Evolutionary conservation across 2,797 vertebrate species (phyloP).

Genomic region (Acanthurus tractus): DNA sequence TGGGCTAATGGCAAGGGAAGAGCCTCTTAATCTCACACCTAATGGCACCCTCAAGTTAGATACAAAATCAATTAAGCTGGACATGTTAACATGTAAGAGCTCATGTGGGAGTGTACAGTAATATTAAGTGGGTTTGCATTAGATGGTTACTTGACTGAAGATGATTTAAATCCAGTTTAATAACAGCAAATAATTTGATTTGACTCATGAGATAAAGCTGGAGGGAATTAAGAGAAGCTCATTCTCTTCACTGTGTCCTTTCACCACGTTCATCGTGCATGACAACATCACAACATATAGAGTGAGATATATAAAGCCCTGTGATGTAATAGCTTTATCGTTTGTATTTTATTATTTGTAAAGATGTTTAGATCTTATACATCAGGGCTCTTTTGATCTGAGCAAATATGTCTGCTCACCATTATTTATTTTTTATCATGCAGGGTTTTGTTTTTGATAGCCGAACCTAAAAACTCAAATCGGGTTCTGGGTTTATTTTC

Average conservation of each 20-base stretch:
- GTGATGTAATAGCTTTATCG: no score
- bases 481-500: no score
- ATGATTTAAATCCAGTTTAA: neutral
- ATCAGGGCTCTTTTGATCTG: no score
- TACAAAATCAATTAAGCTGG: slow-evolving; percentile 70
- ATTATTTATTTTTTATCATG: neutral
- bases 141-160: neutral
- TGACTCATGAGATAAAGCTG: no score
- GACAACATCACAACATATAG: neutral
- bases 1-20: slow-evolving; percentile 72
- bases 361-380: neutral
- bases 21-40: slow-evolving; percentile 69
- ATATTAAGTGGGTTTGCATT: slow-evolving; percentile 8
- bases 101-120: slow-evolving; percentile 19
- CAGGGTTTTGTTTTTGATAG: neutral
- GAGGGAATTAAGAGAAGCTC: no score
- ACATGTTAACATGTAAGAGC: slow-evolving; percentile 53
- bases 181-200: no score
- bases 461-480: no score
- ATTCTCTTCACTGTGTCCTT: no score
- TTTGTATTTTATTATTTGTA: no score
- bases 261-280: neutral
- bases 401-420: no score
- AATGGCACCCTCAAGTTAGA: slow-evolving; percentile 68
- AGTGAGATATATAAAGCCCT: no score